phyloP scores from a whole-genome alignment of 2,888 invertebrate genomes.

The Eumacrocentrus americanus region DNA sequence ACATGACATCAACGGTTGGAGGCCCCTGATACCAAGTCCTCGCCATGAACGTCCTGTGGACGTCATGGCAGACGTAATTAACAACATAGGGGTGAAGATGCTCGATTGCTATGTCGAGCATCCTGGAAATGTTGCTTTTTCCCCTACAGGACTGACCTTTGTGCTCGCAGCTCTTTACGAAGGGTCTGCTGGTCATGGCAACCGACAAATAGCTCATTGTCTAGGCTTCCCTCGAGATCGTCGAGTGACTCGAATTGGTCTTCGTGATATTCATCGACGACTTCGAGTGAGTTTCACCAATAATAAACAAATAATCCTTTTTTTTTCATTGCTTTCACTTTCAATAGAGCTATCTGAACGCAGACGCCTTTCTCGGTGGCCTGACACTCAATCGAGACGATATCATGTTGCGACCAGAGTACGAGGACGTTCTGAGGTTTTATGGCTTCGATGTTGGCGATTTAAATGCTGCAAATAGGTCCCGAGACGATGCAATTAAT shows the following conservation, averaged over 20 bases:
- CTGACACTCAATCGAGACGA: conserved; percentile 80
- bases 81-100: conserved; percentile 69
- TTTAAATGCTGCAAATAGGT: conserved; percentile 40
- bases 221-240: conserved; percentile 76
- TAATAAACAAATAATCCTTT: too few species aligned
- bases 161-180: conserved; percentile 81
- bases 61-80: conserved; percentile 81
- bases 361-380: conserved; percentile 83
- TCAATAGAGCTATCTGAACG: conserved; percentile 80
- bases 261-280: conserved; percentile 82
- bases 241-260: conserved; percentile 76
- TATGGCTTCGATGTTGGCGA: conserved; percentile 77
- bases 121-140: conserved; percentile 76
- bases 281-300: conserved; percentile 82
- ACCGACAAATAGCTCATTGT: conserved; percentile 73
- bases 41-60: conserved; percentile 65
- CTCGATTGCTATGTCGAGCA: conserved; percentile 51
- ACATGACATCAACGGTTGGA: conserved; percentile 35
- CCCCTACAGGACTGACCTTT: conserved; percentile 82
- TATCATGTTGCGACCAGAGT: conserved; percentile 75
- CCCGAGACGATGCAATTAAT: conserved; percentile 38
- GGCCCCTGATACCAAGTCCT: conserved; percentile 35
- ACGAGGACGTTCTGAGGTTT: conserved; percentile 75
- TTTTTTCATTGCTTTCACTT: conserved; percentile 45
- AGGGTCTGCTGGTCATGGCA: conserved; percentile 76